phyloP scores from a whole-genome alignment of 35 echinoderm and acorn worm genomes.

The Ophiothrix spiculata region DNA sequence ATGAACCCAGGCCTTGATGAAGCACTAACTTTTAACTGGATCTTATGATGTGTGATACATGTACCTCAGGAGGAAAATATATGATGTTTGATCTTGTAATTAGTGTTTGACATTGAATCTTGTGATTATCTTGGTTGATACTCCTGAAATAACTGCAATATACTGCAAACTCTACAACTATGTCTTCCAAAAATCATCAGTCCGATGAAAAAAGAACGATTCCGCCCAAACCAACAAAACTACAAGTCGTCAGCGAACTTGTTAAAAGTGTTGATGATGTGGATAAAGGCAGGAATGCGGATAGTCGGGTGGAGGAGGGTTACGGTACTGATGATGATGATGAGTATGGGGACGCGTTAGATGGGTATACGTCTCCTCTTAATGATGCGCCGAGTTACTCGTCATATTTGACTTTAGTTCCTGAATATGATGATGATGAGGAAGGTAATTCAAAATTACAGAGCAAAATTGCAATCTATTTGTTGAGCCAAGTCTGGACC shows the following conservation, averaged over 20 bases:
- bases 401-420: constrained; percentile 68
- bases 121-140: no score
- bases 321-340: constrained; percentile 44
- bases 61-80: no score
- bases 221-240: not conserved
- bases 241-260: not conserved
- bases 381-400: constrained; percentile 63
- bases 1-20: no score
- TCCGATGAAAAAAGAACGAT: not conserved
- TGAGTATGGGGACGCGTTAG: constrained; percentile 23
- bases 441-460: no score
- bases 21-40: no score
- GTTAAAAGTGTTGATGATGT: not conserved
- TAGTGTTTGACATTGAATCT: no score
- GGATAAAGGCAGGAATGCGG: not conserved
- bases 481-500: no score
- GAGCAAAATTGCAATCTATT: no score
- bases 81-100: no score
- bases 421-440: constrained; percentile 38
- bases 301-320: constrained; percentile 38
- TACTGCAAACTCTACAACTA: not conserved
- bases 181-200: not conserved
- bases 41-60: no score
- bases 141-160: not conserved
- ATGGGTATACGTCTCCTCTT: constrained; percentile 63